Conservation (phyloP, 2,888 invertebrate species). For the Brachylomia viminalis region DNA sequence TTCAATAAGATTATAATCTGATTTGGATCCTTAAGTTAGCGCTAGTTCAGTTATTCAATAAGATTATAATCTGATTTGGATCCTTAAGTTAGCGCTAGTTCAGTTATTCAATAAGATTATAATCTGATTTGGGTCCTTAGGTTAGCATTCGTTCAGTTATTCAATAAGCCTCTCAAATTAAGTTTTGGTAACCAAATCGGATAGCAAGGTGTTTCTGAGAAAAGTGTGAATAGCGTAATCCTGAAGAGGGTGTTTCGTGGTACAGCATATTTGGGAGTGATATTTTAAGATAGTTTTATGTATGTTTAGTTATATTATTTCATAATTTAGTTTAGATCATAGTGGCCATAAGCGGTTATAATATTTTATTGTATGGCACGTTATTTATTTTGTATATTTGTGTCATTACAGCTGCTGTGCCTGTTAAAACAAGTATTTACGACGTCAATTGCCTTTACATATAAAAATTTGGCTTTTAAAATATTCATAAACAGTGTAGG, state of each 20-base stretch:
- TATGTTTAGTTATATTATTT: neutral
- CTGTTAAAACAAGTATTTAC: constrained; percentile 4
- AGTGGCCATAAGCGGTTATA: neutral
- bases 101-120: too few species aligned
- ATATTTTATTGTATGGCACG: neutral
- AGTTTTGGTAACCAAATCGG: constrained; percentile 5
- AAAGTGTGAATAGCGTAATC: neutral
- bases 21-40: too few species aligned
- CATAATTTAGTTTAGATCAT: neutral
- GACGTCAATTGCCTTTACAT: constrained; percentile 10
- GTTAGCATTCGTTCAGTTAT: constrained; percentile 17
- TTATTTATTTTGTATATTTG: neutral
- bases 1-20: too few species aligned
- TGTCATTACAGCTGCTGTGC: constrained; percentile 29
- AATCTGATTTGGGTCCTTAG: constrained; percentile 43
- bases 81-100: too few species aligned
- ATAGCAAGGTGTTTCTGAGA: neutral
- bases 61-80: too few species aligned
- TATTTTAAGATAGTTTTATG: neutral
- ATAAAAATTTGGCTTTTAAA: neutral
- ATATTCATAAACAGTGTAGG: constrained; percentile 10
- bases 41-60: too few species aligned
- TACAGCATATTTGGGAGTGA: neutral
- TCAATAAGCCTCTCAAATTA: constrained; percentile 33
- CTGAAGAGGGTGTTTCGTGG: neutral